phyloP scores from a whole-genome alignment of 2,888 invertebrate genomes.

The Tinea semifulvella region DNA sequence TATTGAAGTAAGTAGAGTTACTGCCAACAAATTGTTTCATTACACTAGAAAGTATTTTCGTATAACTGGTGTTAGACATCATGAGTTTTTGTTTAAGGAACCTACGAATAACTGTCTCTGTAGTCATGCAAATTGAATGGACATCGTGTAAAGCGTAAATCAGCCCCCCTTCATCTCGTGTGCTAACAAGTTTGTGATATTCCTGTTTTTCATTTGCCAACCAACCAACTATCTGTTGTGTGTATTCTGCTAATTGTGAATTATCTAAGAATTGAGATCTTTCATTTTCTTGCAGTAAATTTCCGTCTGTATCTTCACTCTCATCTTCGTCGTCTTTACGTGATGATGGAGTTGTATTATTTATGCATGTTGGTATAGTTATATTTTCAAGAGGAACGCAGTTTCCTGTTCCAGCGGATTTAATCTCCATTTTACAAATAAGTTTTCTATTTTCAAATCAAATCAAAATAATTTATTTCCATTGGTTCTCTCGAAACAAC shows the following conservation, averaged over 20 bases:
- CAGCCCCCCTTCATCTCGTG: conserved; percentile 9
- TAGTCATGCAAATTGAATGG: conserved; percentile 6
- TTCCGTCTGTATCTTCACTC: not conserved
- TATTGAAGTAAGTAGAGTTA: conserved; percentile 4
- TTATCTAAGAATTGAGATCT: conserved; percentile 3
- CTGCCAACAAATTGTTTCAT: conserved; percentile 2
- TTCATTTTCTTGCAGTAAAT: not conserved
- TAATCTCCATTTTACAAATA: conserved; percentile 19
- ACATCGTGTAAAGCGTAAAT: conserved; percentile 7
- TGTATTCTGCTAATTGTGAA: conserved; percentile 9
- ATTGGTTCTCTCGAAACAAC: too few species aligned
- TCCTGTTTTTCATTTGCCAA: conserved; percentile 11
- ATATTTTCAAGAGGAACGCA: conserved; percentile 21
- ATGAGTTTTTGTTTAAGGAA: conserved; percentile 1
- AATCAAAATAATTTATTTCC: too few species aligned
- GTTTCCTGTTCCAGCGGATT: conserved; percentile 17
- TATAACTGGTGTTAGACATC: conserved; percentile 2
- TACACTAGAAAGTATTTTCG: conserved; percentile 6
- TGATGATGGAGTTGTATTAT: conserved; percentile 13
- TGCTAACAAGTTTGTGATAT: conserved; percentile 8
- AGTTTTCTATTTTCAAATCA: conserved; percentile 20
- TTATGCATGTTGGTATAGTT: conserved; percentile 18
- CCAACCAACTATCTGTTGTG: conserved; percentile 11
- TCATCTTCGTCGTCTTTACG: conserved; percentile 9
- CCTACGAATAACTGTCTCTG: conserved; percentile 3